Evolutionary conservation across 2,888 invertebrate species (phyloP).

Genomic region (Mystacides longicornis): DNA sequence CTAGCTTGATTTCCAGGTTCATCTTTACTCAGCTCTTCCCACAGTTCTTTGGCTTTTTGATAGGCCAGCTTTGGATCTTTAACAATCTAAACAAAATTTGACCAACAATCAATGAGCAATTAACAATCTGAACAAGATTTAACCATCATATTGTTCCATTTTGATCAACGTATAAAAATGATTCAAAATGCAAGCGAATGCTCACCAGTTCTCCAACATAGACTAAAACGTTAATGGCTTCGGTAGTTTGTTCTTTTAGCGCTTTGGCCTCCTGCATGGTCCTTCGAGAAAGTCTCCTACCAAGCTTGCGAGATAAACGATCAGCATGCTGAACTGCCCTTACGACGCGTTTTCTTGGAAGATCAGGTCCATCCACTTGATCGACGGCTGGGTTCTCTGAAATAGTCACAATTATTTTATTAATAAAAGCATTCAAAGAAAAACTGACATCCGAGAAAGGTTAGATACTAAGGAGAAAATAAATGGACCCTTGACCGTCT

Average conservation of each 20-base stretch:
- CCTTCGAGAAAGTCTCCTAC: constrained; percentile 65
- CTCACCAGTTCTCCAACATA: constrained; percentile 74
- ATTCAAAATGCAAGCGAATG: constrained; percentile 6
- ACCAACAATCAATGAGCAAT: too few relatives aligned
- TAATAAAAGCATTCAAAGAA: too few relatives aligned
- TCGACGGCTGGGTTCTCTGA: too few relatives aligned
- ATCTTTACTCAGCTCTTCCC: constrained; percentile 61
- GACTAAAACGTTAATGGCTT: constrained; percentile 66
- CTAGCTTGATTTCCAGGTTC: constrained; percentile 83
- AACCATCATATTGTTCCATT: too few relatives aligned
- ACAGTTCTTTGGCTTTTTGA: constrained; percentile 66
- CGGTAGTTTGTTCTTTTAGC: constrained; percentile 67
- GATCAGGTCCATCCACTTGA: constrained; percentile 30
- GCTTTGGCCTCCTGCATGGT: constrained; percentile 75
- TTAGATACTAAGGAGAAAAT: too few relatives aligned
- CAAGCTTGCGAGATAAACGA: constrained; percentile 67
- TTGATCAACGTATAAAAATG: too few relatives aligned
- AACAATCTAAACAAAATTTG: constrained; percentile 67
- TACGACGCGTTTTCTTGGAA: constrained; percentile 49
- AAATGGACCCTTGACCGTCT: too few relatives aligned
- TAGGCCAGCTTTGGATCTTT: constrained; percentile 71
- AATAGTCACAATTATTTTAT: too few relatives aligned
- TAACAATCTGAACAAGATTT: too few relatives aligned
- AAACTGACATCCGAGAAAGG: too few relatives aligned
- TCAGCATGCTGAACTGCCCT: constrained; percentile 75